Conservation (phyloP, 1,140 invertebrate species). For the Homalodisca vitripennis region DNA sequence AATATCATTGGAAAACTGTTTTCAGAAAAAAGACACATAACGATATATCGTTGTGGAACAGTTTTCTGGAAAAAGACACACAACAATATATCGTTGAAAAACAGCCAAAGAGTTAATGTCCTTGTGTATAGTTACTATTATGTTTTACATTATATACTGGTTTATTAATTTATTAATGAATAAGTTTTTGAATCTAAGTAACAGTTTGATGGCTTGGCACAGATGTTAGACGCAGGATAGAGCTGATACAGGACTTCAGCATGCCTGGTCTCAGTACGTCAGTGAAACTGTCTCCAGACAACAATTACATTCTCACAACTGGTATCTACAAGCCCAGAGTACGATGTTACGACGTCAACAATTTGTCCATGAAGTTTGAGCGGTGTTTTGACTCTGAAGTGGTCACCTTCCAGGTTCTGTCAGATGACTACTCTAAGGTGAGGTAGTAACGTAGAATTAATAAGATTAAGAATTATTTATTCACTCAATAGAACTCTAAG, state of each 20-base stretch:
- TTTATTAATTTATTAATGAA: too few relatives aligned
- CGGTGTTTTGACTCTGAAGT: constrained; percentile 97
- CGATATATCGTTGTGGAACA: too few relatives aligned
- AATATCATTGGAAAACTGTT: too few relatives aligned
- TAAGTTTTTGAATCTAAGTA: too few relatives aligned
- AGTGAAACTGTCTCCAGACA: constrained; percentile 86
- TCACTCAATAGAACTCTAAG: too few relatives aligned
- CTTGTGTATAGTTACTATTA: too few relatives aligned
- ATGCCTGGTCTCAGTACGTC: constrained; percentile 93
- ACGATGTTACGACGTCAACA: constrained; percentile 94
- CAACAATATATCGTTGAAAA: too few relatives aligned
- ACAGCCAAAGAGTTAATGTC: too few relatives aligned
- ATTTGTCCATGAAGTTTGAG: constrained; percentile 98
- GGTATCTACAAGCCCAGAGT: constrained; percentile 97
- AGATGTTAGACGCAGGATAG: constrained; percentile 86
- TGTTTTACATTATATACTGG: too few relatives aligned
- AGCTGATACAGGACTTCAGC: constrained; percentile 98
- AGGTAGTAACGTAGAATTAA: constrained; percentile 39
- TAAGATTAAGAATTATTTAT: neutral
- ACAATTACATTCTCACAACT: constrained; percentile 88
- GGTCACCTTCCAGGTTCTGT: constrained; percentile 80
- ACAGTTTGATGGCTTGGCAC: too few relatives aligned
- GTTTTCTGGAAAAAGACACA: too few relatives aligned
- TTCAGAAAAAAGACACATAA: too few relatives aligned
- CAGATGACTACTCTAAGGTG: constrained; percentile 89